Conservation (phyloP, 1,140 invertebrate genomes). For the Pseudomyrmex pallidus region DNA sequence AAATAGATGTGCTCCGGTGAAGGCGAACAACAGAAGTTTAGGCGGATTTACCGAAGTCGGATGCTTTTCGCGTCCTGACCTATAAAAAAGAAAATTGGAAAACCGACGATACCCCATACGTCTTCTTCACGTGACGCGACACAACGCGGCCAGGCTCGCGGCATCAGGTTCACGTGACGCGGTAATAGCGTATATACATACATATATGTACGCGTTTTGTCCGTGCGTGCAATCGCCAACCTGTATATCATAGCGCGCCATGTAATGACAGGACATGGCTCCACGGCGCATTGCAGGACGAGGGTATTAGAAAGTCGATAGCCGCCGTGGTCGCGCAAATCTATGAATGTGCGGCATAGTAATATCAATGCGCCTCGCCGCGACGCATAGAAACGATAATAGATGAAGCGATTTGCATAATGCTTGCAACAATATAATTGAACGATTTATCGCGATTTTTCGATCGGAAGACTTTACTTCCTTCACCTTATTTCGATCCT, state of each 20-base stretch:
- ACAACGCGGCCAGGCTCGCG: slow-evolving; percentile 7
- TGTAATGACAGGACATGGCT: slow-evolving; percentile 42
- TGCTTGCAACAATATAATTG: slow-evolving; percentile 18
- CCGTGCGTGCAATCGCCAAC: background rate
- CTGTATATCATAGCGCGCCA: slow-evolving; percentile 31
- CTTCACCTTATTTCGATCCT: slow-evolving; percentile 19
- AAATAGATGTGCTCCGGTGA: too few species aligned
- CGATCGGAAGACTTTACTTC: slow-evolving; percentile 5
- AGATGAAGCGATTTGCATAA: slow-evolving; percentile 39
- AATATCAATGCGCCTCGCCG: slow-evolving; percentile 35
- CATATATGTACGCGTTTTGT: too few species aligned
- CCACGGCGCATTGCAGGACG: slow-evolving; percentile 39
- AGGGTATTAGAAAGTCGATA: slow-evolving; percentile 59
- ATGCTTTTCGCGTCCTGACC: background rate
- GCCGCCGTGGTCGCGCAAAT: slow-evolving; percentile 17
- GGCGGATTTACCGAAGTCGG: too few species aligned
- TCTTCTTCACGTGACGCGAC: slow-evolving; percentile 27
- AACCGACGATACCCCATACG: background rate
- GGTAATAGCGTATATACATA: slow-evolving; percentile 23
- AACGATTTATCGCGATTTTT: slow-evolving; percentile 40
- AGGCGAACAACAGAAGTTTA: too few species aligned
- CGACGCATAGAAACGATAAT: slow-evolving; percentile 19
- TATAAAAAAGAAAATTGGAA: slow-evolving; percentile 15
- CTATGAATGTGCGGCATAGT: slow-evolving; percentile 55
- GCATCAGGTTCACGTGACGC: slow-evolving; percentile 21